Percentiles rank a stretch among this genome's conserved stretches.
Conservation (phyloP, 2,113 vertebrate genomes). For the Pampusana beccarii region DNA sequence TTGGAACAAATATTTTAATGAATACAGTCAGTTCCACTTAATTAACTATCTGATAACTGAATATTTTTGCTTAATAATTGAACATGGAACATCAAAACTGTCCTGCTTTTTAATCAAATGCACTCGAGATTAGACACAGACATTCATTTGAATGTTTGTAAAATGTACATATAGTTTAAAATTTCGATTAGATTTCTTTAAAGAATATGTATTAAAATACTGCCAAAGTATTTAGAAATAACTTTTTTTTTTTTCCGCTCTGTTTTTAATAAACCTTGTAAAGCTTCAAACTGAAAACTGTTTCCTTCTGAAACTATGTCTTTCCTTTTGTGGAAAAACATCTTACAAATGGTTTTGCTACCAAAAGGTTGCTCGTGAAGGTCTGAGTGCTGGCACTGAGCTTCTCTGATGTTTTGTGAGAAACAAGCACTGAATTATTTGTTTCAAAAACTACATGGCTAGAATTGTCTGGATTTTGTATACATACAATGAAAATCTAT, state of each 20-base stretch:
- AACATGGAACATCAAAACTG: constrained; percentile 82
- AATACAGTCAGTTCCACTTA: constrained; percentile 88
- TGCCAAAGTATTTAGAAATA: constrained; percentile 43
- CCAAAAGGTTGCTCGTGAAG: not conserved
- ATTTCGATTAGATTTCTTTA: constrained; percentile 69
- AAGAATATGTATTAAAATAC: constrained; percentile 57
- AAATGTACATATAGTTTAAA: constrained; percentile 69
- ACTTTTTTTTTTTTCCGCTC: not conserved
- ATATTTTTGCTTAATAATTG: constrained; percentile 88
- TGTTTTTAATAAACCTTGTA: constrained; percentile 53
- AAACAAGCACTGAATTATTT: not conserved
- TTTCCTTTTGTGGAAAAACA: not conserved
- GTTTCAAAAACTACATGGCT: not conserved
- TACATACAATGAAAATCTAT: not conserved
- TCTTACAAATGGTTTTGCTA: not conserved
- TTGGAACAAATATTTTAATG: constrained; percentile 93
- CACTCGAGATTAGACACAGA: constrained; percentile 75
- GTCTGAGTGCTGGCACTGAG: not conserved
- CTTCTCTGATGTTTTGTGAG: not conserved
- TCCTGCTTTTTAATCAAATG: constrained; percentile 76
- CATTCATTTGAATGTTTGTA: constrained; percentile 72
- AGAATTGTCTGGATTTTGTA: not conserved
- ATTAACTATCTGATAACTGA: constrained; percentile 92
- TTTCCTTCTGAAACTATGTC: constrained; percentile 19
- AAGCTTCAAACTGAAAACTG: constrained; percentile 41